phyloP scores from a whole-genome alignment of 2,888 invertebrate genomes.

The Teinopalpus imperialis region DNA sequence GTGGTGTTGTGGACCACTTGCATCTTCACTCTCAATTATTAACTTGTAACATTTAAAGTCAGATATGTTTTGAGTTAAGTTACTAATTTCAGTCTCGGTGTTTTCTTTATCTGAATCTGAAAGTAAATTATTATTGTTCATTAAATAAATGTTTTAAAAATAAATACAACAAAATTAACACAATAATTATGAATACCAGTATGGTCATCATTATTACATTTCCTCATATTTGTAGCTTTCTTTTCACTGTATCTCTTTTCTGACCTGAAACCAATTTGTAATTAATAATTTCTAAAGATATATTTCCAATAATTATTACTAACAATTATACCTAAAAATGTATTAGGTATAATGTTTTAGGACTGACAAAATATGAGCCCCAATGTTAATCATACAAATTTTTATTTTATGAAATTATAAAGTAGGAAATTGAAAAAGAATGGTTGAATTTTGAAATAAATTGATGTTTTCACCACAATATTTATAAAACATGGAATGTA shows the following conservation, averaged over 20 bases:
- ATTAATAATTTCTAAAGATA: too few species aligned
- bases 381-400: too few species aligned
- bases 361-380: too few species aligned
- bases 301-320: too few species aligned
- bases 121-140: conserved; percentile 35
- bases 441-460: too few species aligned
- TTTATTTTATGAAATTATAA: too few species aligned
- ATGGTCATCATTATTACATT: conserved; percentile 43
- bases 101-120: conserved; percentile 70
- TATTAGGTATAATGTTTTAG: too few species aligned
- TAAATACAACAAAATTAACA: conserved; percentile 5
- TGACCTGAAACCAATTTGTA: conserved; percentile 40
- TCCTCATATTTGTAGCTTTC: conserved; percentile 42
- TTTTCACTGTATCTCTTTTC: conserved; percentile 44
- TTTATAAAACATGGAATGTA: too few species aligned
- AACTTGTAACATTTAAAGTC: conserved; percentile 57
- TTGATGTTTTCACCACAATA: too few species aligned
- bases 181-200: conserved; percentile 42
- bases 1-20: conserved; percentile 33
- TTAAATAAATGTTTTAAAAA: neutral
- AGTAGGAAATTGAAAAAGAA: too few species aligned
- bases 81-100: conserved; percentile 28
- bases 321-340: too few species aligned
- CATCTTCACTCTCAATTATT: conserved; percentile 51
- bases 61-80: conserved; percentile 42